Conservation (phyloP, 2,113 vertebrate genomes). For the Parotia lawesii region DNA sequence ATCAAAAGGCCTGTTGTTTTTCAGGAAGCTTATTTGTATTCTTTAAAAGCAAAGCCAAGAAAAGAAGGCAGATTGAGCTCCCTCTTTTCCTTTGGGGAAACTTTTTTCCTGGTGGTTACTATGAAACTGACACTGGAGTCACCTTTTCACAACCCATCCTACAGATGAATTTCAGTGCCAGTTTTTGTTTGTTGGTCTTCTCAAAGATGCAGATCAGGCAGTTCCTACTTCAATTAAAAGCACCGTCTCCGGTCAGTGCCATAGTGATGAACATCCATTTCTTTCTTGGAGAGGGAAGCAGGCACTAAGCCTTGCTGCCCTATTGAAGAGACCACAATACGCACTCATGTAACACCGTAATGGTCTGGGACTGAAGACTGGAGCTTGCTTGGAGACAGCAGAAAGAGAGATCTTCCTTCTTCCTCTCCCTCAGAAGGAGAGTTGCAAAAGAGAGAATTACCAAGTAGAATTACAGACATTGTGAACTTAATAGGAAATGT, state of each 20-base stretch:
- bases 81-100: neutral
- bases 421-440: neutral
- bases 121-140: neutral
- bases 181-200: neutral
- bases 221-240: neutral
- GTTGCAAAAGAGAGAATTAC: neutral
- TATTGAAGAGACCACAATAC: neutral
- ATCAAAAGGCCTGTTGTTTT: neutral
- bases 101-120: neutral
- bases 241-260: neutral
- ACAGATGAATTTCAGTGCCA: neutral
- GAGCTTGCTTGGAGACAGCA: neutral
- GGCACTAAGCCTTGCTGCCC: neutral
- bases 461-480: neutral
- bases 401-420: neutral
- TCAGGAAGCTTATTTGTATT: constrained; percentile 17
- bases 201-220: neutral
- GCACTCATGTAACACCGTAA: neutral
- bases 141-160: neutral
- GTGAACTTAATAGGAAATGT: neutral
- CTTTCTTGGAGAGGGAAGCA: neutral
- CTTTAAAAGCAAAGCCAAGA: constrained; percentile 24
- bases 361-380: neutral
- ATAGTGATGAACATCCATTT: neutral
- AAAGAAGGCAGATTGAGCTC: neutral